phyloP scores from a whole-genome alignment of 2,113 vertebrate species.

The Pollimyrus isidori region DNA sequence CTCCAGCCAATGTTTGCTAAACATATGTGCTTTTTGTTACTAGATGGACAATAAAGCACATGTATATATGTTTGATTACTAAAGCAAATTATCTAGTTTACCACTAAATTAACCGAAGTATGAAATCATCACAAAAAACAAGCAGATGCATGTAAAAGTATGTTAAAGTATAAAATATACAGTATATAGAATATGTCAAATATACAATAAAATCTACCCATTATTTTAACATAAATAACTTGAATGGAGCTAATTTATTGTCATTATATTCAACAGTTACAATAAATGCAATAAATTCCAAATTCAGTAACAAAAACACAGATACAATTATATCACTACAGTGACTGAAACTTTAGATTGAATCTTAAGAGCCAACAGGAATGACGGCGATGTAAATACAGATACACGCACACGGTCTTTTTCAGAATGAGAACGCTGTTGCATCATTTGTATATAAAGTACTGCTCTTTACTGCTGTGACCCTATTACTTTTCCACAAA shows the following conservation, averaged over 20 bases:
- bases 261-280: neutral
- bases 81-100: neutral
- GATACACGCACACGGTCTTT: neutral
- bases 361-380: neutral
- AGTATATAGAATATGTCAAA: neutral
- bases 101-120: neutral
- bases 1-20: neutral
- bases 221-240: neutral
- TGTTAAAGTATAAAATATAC: neutral
- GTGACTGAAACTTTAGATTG: neutral
- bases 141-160: neutral
- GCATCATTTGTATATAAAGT: neutral
- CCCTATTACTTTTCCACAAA: neutral
- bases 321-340: neutral
- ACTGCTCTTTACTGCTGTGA: neutral
- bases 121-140: neutral
- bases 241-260: neutral
- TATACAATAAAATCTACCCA: neutral
- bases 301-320: neutral
- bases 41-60: neutral
- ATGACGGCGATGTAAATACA: neutral
- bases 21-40: neutral
- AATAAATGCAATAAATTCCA: neutral
- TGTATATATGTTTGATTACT: neutral
- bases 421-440: neutral